These are phyloP conservation scores for Brachyistius frenatus DNA, from an alignment of 2,113 vertebrate genomes.

Conservation along the genomic window DNA sequence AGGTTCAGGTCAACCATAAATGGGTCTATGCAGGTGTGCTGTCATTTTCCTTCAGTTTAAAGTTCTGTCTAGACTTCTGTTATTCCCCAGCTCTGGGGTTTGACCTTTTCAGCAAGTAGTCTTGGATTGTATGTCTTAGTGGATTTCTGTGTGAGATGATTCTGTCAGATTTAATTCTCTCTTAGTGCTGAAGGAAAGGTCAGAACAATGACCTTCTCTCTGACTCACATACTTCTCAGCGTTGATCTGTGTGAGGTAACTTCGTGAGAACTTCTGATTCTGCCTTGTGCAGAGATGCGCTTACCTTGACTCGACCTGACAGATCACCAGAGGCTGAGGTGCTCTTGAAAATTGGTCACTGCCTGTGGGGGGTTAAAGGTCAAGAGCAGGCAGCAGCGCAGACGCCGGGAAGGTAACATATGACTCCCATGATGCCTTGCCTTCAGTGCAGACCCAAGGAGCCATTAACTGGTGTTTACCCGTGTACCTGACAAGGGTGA, in stretches of 20 bases:
- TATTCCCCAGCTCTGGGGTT: conserved; percentile 31
- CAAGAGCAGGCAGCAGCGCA: conserved; percentile 69
- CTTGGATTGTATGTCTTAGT: conserved; percentile 29
- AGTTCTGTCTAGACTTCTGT: conserved; percentile 29
- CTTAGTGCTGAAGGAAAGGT: conserved; percentile 42
- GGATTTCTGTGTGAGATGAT: conserved; percentile 50
- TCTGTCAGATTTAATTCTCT: conserved; percentile 54
- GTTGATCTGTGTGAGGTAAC: not conserved
- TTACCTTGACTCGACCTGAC: conserved; percentile 27
- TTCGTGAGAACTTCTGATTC: not conserved
- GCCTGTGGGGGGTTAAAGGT: conserved; percentile 61
- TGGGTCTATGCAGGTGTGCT: conserved; percentile 33
- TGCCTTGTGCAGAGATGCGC: not conserved
- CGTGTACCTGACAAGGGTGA: conserved; percentile 32
- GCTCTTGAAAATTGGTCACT: conserved; percentile 43
- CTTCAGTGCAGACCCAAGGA: conserved; percentile 69
- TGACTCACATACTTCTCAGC: not conserved
- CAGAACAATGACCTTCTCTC: conserved; percentile 41
- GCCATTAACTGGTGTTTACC: conserved; percentile 63
- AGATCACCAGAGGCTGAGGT: conserved; percentile 16
- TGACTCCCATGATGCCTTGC: conserved; percentile 71
- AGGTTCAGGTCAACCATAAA: conserved; percentile 25
- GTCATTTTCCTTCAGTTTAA: conserved; percentile 47
- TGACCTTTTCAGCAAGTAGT: conserved; percentile 62
- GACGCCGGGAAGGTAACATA: conserved; percentile 75